Evolutionary conservation across 1,140 invertebrate genomes (phyloP), one percentile per base, ranked within the genome.

Genomic region (Brachionus rubens): DNA sequence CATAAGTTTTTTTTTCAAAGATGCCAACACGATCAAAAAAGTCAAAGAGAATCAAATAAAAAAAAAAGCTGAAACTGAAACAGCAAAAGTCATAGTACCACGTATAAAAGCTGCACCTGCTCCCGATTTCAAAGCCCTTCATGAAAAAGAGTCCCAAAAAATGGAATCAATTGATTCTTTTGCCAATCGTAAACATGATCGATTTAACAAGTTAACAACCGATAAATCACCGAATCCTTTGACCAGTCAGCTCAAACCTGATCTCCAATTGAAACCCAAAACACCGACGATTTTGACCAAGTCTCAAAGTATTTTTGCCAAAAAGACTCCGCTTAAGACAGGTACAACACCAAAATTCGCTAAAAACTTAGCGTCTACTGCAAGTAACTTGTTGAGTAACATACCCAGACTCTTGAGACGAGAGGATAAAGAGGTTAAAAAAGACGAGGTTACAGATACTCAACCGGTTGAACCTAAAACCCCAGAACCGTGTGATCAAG

Each of bases 141-240:
- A 65, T 26, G 59, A 65, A 65, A 65, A 65, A 43, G 59, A 65
- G 19, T 19, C 59, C 43, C 33, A 65, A 65, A 65, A 65, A 26
- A 7, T 65, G 36, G 59, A 65, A 26, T 65, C 59, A 9, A 65
- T 65, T 24, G 59, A 65, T n/a, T 7, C 36, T 5, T 65, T 43
- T 65, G 36, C 19, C 5, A 43, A 46, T 43, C 33, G 59, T 16
- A 43, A 43, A 43, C 36, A 65, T 21, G 59, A 65, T 24, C 26
- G 40, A 26, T 26, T 43, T 10, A 26, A 21, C 24, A 65, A 65
- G 12, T 36, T 65, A 26, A 26, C 19, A 26, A 26, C 19, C 7
- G 59, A 65, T 30, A 41, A 65, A 10, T n/a, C 19, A 26, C 24
- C 59, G 3, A n/a, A n/a, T n/a, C n/a, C n/a, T n/a, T n/a, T n/a